Conservation (phyloP, 2,113 vertebrate species). For the Epinephelus cyanopodus region DNA sequence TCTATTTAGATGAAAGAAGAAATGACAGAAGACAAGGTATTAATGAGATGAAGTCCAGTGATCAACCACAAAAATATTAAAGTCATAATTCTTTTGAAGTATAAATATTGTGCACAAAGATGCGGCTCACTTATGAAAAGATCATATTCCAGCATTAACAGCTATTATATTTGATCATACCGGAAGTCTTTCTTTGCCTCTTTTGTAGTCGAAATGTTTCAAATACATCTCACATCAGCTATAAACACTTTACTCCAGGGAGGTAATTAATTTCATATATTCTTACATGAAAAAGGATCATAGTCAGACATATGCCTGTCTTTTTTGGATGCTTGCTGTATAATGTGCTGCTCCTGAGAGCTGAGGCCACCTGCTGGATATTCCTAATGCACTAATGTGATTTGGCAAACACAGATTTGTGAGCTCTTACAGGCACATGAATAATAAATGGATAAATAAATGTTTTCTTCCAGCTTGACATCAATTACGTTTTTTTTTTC, state of each 20-base stretch:
- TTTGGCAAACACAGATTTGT: conserved; percentile 32
- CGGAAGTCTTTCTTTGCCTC: neutral
- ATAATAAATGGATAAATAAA: conserved; percentile 44
- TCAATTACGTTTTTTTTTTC: conserved; percentile 14
- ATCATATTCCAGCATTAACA: conserved; percentile 16
- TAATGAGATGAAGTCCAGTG: neutral
- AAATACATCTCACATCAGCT: neutral
- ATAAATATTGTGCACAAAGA: neutral
- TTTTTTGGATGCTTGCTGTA: neutral
- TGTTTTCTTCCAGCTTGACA: conserved; percentile 28
- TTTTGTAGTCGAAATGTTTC: neutral
- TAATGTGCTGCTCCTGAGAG: neutral
- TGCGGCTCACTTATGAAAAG: neutral
- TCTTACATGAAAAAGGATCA: neutral
- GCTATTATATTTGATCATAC: neutral
- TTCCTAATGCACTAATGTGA: conserved; percentile 13
- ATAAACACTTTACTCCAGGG: conserved; percentile 5
- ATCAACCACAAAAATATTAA: neutral
- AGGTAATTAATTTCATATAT: conserved; percentile 2
- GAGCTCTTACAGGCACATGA: conserved; percentile 15
- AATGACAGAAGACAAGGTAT: neutral
- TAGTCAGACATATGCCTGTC: neutral
- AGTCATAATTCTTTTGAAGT: neutral
- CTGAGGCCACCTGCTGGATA: conserved; percentile 37
- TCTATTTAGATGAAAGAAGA: neutral